Evolutionary conservation across 2,888 invertebrate genomes (phyloP).

Genomic region (Athripsodes cinereus): DNA sequence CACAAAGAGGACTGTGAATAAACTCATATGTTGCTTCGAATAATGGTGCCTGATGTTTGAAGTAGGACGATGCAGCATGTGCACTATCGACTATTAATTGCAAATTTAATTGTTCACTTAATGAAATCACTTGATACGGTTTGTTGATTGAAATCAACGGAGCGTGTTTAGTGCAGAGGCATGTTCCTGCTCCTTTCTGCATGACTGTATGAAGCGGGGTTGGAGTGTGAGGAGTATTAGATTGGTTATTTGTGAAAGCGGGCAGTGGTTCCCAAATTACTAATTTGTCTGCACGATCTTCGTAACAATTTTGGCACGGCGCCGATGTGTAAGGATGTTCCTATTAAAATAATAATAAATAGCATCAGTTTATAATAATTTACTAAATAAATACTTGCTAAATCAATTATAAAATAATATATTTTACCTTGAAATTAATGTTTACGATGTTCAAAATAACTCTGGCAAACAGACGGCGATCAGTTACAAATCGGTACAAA

Average conservation of each 20-base stretch:
- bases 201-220: conserved; percentile 56
- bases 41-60: conserved; percentile 76
- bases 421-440: conserved; percentile 69
- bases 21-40: conserved; percentile 86
- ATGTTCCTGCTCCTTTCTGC: conserved; percentile 64
- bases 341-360: conserved; percentile 33
- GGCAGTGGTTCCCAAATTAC: conserved; percentile 70
- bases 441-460: conserved; percentile 71
- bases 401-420: neutral
- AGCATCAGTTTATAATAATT: neutral
- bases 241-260: conserved; percentile 35
- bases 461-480: conserved; percentile 72
- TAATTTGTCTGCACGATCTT: conserved; percentile 78
- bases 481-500: conserved; percentile 77
- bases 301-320: conserved; percentile 79
- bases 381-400: neutral
- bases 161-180: conserved; percentile 63
- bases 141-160: conserved; percentile 53
- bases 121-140: conserved; percentile 65
- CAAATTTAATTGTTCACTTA: conserved; percentile 73
- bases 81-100: conserved; percentile 78
- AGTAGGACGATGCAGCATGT: conserved; percentile 81
- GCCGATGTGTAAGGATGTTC: conserved; percentile 73
- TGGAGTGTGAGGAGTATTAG: conserved; percentile 33
- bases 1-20: conserved; percentile 83